Evolutionary conservation across 2,797 vertebrate genomes (phyloP), one percentile per base, ranked within the genome.

Genomic region (Nyctibius grandis): DNA sequence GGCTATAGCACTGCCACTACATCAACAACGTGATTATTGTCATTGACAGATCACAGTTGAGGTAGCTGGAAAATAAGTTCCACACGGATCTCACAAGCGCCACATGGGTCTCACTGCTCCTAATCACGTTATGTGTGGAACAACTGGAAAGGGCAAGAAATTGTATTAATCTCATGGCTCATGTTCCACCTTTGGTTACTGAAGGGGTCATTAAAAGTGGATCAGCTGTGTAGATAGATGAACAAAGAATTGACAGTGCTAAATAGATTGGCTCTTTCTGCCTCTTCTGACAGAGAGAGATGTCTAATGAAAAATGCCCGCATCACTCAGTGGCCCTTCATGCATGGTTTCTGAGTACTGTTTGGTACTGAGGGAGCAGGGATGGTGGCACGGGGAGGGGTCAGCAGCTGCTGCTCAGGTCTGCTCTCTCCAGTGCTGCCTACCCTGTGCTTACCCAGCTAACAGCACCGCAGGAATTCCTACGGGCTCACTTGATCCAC

Each of bases 101-200:
- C 4, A 1, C 45, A 91, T 79, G 45, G 53, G 26, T 80, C 26
- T 44, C 29, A 47, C 22, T 42, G 25, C 11, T 84, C 9, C 59
- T 94, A 93, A 91, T 69, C 38, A 5, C 29, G 21, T 95, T 79
- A 88, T 33, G 68, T 15, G 38, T 42, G 77, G 72, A 94, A 68
- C 29, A 89, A 82, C 31, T 40, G 59, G 57, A 92, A 95, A 92
- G 54, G 50, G 51, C 48, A 91, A 88, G 72, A 91, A 91, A 91
- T 59, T 64, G 25, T 45, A 61, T 67, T 93, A 25, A 86, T 91
- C 69, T 84, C 45, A 59, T 36, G 44, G 34, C n/a, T 91, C 0
- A 0, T 68, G n/a, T 87, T 64, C 14, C 57, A 57, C 36, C 8
- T 90, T 84, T 9, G 0, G 3, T 94, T 95, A 85, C 78, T 26